Evolutionary conservation across 2,113 vertebrate species (phyloP).

Genomic region (Pungitius pungitius): DNA sequence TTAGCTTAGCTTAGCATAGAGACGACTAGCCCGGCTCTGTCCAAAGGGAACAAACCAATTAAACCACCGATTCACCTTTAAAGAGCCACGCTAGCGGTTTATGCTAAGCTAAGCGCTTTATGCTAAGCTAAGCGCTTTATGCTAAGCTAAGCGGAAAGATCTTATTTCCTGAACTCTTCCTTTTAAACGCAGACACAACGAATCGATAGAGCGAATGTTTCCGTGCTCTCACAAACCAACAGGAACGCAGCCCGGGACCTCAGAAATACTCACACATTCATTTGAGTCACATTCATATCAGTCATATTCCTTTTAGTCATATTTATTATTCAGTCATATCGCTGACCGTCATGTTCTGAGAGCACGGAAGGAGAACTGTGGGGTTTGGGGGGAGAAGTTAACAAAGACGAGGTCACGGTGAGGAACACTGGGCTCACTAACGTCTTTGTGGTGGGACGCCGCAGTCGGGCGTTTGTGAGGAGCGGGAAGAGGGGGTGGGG

Average conservation of each 20-base stretch:
- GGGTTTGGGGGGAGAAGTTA: not conserved
- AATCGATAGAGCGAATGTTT: not conserved
- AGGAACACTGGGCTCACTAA: not conserved
- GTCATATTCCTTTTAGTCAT: not conserved
- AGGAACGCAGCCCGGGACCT: not conserved
- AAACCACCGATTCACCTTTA: not conserved
- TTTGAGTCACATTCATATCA: not conserved
- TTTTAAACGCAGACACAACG: not conserved
- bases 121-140: not conserved
- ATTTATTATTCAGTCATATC: no score
- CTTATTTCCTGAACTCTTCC: not conserved
- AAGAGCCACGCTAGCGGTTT: not conserved
- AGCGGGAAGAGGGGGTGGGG: not conserved
- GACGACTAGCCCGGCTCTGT: not conserved
- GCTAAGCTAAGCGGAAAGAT: no score
- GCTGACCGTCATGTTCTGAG: conserved; percentile 25
- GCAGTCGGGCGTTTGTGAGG: not conserved
- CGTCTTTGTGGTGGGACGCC: not conserved
- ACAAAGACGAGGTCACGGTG: conserved; percentile 7
- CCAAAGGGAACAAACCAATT: not conserved
- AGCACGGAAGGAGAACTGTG: conserved; percentile 12
- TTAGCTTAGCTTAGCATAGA: conserved; percentile 16
- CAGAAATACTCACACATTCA: no score
- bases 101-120: not conserved
- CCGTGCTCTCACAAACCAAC: conserved; percentile 30